Base-by-base conservation (phyloP, 35 echinoderm and acorn worm genomes). In the Lytechinus variegatus region DNA sequence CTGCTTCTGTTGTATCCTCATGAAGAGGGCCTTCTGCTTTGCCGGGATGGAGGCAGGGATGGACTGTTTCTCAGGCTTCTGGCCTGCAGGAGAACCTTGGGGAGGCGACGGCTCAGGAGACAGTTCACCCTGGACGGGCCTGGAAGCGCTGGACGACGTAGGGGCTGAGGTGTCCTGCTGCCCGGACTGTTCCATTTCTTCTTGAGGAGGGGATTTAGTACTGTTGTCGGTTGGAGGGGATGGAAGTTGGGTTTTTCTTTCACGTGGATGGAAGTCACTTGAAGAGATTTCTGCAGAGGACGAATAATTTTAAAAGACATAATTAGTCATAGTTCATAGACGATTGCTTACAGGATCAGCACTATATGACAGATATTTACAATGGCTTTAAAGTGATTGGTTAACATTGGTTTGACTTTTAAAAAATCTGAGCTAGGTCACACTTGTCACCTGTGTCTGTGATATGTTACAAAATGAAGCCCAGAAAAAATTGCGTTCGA, bases 1-100 rank as follows among this genome's bases (percentile, higher is more conserved):
- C 54, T 98, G 95, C 56, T 98, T 98, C 33, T 98, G 96, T 54
- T 98, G 97, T 93, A 98, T 98, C 61, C 97, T 95, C 97, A 98
- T 98, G 54, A 98, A 96, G 61, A 98, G 94, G 16, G 97, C 97
- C 86, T 96, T 98, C 54, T 97, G 96, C 94, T 95, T 96, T 1
- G 96, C 96, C 12, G 97, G 97, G 86, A 98, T 97, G 9, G 54
- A 55, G 53, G 54, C 53, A 10, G 52, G 92, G 9, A 54, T 11
- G n/a, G 52, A 27, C 53, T 93, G 53, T 53, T 19, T 57, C 9
- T 93, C 27, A 10, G 92, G 55, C 54, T 27, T 54, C 54, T 90
- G 28, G 8, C 52, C 88, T 90, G 88, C 27, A 12, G 88, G 29
- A 29, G 28, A 21, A 28, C n/a, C 88, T 54, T 27, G 88, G 0